These are phyloP conservation scores for Rissa tridactyla DNA, from an alignment of 2,113 vertebrate species.

Conservation along the genomic window DNA sequence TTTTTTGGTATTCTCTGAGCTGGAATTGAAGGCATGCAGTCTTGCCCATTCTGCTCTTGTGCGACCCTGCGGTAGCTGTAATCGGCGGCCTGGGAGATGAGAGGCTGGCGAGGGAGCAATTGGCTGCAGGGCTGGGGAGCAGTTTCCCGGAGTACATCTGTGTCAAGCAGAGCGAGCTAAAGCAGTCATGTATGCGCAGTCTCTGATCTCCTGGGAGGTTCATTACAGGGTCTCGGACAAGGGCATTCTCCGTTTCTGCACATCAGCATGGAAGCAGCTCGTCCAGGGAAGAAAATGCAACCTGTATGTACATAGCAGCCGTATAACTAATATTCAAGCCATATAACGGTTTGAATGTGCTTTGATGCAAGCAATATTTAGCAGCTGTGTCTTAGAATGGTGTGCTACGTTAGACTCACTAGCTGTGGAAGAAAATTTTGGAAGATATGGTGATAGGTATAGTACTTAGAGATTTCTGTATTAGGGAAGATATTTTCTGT, in stretches of 20 bases:
- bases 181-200: slow-evolving; percentile 60
- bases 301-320: slow-evolving; percentile 71
- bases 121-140: slow-evolving; percentile 65
- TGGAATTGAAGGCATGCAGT: slow-evolving; percentile 11
- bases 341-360: neutral
- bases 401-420: neutral
- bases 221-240: slow-evolving; percentile 35
- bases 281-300: slow-evolving; percentile 69
- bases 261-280: slow-evolving; percentile 70
- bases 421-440: neutral
- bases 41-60: neutral
- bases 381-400: neutral
- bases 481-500: neutral
- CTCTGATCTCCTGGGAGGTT: slow-evolving; percentile 42
- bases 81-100: slow-evolving; percentile 63
- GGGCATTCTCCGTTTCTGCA: slow-evolving; percentile 6
- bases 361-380: neutral
- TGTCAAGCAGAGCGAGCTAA: slow-evolving; percentile 59
- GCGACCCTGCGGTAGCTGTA: slow-evolving; percentile 2
- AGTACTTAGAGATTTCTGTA: neutral
- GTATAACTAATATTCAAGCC: neutral
- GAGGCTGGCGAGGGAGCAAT: slow-evolving; percentile 44
- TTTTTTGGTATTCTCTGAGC: slow-evolving; percentile 61
- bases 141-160: slow-evolving; percentile 59
- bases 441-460: neutral